Evolutionary conservation across 1,140 invertebrate genomes (phyloP).

Genomic region (Drosophila kikkawai): DNA sequence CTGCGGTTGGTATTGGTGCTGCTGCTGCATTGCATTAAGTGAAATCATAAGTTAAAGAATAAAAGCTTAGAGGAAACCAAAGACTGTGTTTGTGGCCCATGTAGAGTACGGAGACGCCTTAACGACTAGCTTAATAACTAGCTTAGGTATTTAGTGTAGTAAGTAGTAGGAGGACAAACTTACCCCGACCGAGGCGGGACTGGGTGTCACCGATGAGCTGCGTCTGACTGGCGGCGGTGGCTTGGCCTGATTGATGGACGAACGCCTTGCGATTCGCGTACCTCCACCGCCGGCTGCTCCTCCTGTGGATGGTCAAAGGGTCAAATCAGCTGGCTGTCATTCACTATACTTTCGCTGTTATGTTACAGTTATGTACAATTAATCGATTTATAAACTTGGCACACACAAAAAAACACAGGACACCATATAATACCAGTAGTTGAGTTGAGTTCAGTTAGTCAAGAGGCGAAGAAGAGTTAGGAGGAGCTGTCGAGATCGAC

Average conservation of each 20-base stretch:
- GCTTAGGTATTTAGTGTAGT: conserved; percentile 22
- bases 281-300: conserved; percentile 56
- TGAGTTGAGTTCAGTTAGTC: conserved; percentile 17
- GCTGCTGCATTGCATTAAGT: conserved; percentile 42
- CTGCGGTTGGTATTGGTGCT: conserved; percentile 20
- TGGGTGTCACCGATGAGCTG: conserved; percentile 92
- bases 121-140: conserved; percentile 56
- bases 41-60: conserved; percentile 70
- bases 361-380: conserved; percentile 62
- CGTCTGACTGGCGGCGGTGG: conserved; percentile 94
- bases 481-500: conserved; percentile 14
- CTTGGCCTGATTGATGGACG: conserved; percentile 89
- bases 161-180: conserved; percentile 24
- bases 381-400: conserved; percentile 37
- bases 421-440: conserved; percentile 62
- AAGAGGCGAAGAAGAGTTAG: conserved; percentile 18
- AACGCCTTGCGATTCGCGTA: conserved; percentile 79
- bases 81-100: conserved; percentile 19
- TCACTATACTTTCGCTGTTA: conserved; percentile 32
- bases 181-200: conserved; percentile 73
- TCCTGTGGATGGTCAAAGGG: conserved; percentile 52
- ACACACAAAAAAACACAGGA: conserved; percentile 63
- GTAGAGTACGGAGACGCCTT: conserved; percentile 33
- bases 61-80: conserved; percentile 52
- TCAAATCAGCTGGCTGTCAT: conserved; percentile 14